Evolutionary conservation across 2,113 vertebrate species (phyloP), one percentile per base, ranked within the genome.

Genomic region (Clinocottus analis): DNA sequence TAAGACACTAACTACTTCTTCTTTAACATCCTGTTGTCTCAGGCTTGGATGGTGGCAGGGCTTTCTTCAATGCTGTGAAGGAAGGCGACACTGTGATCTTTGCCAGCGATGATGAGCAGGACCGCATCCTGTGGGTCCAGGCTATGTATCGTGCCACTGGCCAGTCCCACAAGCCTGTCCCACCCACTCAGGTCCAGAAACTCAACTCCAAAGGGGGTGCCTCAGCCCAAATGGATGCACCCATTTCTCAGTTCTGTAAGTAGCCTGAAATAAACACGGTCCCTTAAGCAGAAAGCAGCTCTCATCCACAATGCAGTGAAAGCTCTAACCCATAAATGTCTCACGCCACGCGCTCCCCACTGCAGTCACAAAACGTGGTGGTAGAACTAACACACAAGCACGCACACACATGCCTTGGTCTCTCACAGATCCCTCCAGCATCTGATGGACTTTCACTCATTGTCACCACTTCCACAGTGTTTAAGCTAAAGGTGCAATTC

Each of bases 231-330:
- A 95, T 99, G 94, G 98, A 99, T 0, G 98, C 98, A 33, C 98
- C 98, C 79, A 99, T 99, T 94, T 99, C 98, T 85, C 98, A 99
- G 95, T 99, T 99, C 96, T 99, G 98, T 99, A 98, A 99, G 98
- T 99, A 97, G 92, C 75, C 79, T 51, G 17, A 64, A 83, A 56
- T 78, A 65, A 87, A 84, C 78, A 62, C 41, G 55, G 53, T 77
- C 69, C 79, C 62, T 64, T 70, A 65, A 47, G 70, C 72, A 83
- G 74, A 82, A 80, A 82, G 71, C 83, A 87, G 82, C 79, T 81
- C 88, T 77, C 85, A 90, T 90, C 79, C 84, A 82, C 87, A 78
- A 87, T 82, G 65, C 90, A 88, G 86, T 72, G 69, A 90, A 79
- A 90, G 85, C 90, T 92, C 82, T 90, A 85, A 91, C 82, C 84